Evolutionary conservation across 1,140 invertebrate genomes (phyloP), one percentile per base, ranked within the genome.

Genomic region (Megalonaias nervosa): DNA sequence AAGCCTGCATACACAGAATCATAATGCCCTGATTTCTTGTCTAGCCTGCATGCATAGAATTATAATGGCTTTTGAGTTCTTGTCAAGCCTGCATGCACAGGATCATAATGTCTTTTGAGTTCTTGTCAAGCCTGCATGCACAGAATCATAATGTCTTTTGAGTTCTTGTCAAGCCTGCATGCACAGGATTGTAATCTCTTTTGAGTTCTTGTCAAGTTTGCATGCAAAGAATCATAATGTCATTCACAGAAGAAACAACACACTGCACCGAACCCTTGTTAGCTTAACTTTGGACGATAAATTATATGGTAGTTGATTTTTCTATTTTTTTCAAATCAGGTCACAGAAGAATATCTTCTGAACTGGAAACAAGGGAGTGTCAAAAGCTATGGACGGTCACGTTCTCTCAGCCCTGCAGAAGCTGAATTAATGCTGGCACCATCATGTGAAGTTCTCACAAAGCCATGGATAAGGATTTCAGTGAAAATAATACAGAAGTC

Each of bases 401-500:
- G 38, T n/a, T 26, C 55, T 16, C 60, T 78, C n/a, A 58, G 71
- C 48, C 2, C 64, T 0, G 71, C 73, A 59, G 76, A 78, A 69
- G 76, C 76, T 23, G 65, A 62, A 38, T 60, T 78, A 5, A 55
- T 67, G 26, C 66, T 78, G 13, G 70, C 76, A 12, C 76, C 76
- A n/a, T 78, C 76, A 1, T 67, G 70, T 60, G 48, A 78, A 59
- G 31, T 38, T 15, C 48, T 78, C 17, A 71, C 76, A 21, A 74
- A 64, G 57, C n/a, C 62, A 26, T 78, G 70, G 71, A 67, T 55
- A 23, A 73, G 76, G 64, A 31, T 78, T 21, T 73, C 64, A 17
- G 64, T 78, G 3, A 78, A 78, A 56, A 23, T 78, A 12, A 61
- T 78, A 21, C 71, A 74, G 19, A 78, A 78, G 64, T 56, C 12